Evolutionary conservation across 1,140 invertebrate species (phyloP).

Genomic region (silkworm (Bombyx mori)): ASM3026992v2 NC_085121.1:8254501-8255000

Average conservation of each 20-base stretch:
- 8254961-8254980: slow-evolving; percentile 27
- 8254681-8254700: slow-evolving; percentile 56
- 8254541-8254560: slow-evolving; percentile 33
- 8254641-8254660: slow-evolving; percentile 43
- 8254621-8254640: slow-evolving; percentile 53
- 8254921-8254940: slow-evolving; percentile 28
- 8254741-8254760: slow-evolving; percentile 26
- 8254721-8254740: slow-evolving; percentile 50
- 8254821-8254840: slow-evolving; percentile 31
- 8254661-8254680: slow-evolving; percentile 49
- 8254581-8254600: slow-evolving; percentile 57
- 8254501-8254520: slow-evolving; percentile 49
- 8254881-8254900: slow-evolving; percentile 35
- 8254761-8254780: slow-evolving; percentile 33
- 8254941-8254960: slow-evolving; percentile 22
- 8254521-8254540: slow-evolving; percentile 49
- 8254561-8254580: slow-evolving; percentile 48
- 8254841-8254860: slow-evolving; percentile 39
- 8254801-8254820: slow-evolving; percentile 38
- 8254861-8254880: slow-evolving; percentile 30
- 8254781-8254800: slow-evolving; percentile 33
- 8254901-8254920: slow-evolving; percentile 45
- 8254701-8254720: slow-evolving; percentile 52
- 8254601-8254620: slow-evolving; percentile 47
- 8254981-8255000: slow-evolving; percentile 33